Evolutionary conservation across 2,888 invertebrate species (phyloP).

Genomic region (Cinara cedri): DNA sequence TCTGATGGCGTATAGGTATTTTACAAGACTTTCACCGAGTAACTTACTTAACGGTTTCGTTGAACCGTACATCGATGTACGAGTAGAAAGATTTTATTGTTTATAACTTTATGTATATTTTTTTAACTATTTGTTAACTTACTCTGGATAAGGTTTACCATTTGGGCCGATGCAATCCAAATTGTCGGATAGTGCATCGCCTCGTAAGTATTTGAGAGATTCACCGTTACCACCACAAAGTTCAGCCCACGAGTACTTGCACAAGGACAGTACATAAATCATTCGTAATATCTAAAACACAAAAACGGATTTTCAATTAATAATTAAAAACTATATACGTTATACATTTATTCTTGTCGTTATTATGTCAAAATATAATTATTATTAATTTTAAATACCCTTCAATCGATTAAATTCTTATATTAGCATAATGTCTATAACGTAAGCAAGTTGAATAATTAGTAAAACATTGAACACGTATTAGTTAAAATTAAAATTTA

Average conservation of each 20-base stretch:
- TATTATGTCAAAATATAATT: neutral
- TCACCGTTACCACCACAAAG: slow-evolving; percentile 58
- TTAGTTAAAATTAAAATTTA: no score
- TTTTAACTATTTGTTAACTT: slow-evolving; percentile 62
- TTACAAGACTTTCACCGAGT: neutral
- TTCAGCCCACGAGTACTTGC: slow-evolving; percentile 31
- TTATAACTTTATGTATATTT: neutral
- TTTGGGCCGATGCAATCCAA: slow-evolving; percentile 82
- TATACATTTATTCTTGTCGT: neutral
- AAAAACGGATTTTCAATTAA: neutral
- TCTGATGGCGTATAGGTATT: no score
- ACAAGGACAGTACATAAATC: slow-evolving; percentile 29
- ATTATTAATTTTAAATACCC: no score
- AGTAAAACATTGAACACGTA: no score
- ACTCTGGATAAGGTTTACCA: slow-evolving; percentile 84
- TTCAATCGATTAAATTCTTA: no score
- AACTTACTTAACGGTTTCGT: slow-evolving; percentile 7
- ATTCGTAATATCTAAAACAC: slow-evolving; percentile 29
- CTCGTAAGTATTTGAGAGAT: slow-evolving; percentile 81
- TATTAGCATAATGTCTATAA: no score
- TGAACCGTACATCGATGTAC: neutral
- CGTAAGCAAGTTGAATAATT: no score
- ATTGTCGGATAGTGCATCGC: slow-evolving; percentile 81
- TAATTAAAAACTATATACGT: neutral
- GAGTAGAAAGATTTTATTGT: neutral